Evolutionary conservation across 2,797 vertebrate species (phyloP).

Genomic region (Poeciliopsis presidionis): DNA sequence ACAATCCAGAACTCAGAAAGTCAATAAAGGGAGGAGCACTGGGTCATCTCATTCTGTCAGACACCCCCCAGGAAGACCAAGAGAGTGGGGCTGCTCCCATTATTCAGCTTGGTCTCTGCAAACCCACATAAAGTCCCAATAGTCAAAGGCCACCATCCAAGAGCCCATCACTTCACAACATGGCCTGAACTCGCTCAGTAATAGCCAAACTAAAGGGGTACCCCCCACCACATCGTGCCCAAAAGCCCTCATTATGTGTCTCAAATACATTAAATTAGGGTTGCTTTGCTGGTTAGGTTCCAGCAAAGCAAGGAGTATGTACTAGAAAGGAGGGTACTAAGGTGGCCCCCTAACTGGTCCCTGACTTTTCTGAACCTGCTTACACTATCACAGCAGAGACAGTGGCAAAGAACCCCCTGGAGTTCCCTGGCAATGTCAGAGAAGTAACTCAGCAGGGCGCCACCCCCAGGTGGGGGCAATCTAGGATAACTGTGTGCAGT

Average conservation of each 20-base stretch:
- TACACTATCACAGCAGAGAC: neutral
- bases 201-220: neutral
- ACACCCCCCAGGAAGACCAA: neutral
- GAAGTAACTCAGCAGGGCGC: neutral
- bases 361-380: neutral
- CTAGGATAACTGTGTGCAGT: neutral
- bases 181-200: neutral
- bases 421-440: neutral
- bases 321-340: no score
- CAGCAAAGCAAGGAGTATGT: neutral
- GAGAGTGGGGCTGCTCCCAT: neutral
- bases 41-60: neutral
- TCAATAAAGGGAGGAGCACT: neutral
- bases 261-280: neutral
- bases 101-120: neutral
- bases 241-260: no score
- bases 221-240: neutral
- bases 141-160: neutral
- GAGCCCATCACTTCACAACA: neutral
- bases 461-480: neutral
- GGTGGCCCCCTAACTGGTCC: neutral
- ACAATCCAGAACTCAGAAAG: neutral
- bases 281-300: neutral
- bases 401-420: neutral
- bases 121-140: neutral